Conservation (phyloP, 2,113 vertebrate species). For the Amphiprion ocellaris region DNA sequence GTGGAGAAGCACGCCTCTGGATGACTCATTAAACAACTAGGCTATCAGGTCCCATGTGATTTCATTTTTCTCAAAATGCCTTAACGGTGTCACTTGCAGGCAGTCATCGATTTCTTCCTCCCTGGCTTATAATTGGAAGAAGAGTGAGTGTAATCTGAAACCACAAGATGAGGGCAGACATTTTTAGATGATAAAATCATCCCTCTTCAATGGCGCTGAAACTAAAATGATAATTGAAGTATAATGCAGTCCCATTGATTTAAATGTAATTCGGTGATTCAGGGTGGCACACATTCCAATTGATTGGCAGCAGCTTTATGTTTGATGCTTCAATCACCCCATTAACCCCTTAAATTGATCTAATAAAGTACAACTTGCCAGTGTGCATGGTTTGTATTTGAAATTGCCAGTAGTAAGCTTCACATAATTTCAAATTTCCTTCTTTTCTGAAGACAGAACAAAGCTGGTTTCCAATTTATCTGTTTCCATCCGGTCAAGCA, state of each 20-base stretch:
- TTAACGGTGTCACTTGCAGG: slow-evolving; percentile 58
- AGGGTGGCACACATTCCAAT: slow-evolving; percentile 31
- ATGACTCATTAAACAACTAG: slow-evolving; percentile 72
- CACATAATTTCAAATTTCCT: neutral
- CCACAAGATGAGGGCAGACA: slow-evolving; percentile 19
- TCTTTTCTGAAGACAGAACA: slow-evolving; percentile 19
- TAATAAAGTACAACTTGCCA: slow-evolving; percentile 30
- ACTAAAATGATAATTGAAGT: slow-evolving; percentile 50
- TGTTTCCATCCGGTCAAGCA: slow-evolving; percentile 13
- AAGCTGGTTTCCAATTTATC: slow-evolving; percentile 5
- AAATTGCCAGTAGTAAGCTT: slow-evolving; percentile 19
- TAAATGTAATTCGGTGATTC: slow-evolving; percentile 46
- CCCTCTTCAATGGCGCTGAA: slow-evolving; percentile 13
- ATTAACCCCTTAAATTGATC: slow-evolving; percentile 44
- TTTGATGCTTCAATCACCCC: slow-evolving; percentile 39
- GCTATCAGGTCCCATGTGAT: slow-evolving; percentile 48
- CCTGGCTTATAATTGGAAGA: slow-evolving; percentile 53
- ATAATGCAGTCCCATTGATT: slow-evolving; percentile 58
- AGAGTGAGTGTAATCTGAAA: slow-evolving; percentile 50
- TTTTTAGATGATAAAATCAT: slow-evolving; percentile 50
- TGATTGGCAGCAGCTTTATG: slow-evolving; percentile 49
- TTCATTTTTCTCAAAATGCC: slow-evolving; percentile 56
- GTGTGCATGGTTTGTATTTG: slow-evolving; percentile 5
- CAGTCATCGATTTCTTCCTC: slow-evolving; percentile 55
- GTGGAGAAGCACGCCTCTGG: slow-evolving; percentile 49